These are phyloP conservation scores for Macrosoma leucophasiata DNA, from an alignment of 2,888 invertebrate species.

Conservation along the genomic window DNA sequence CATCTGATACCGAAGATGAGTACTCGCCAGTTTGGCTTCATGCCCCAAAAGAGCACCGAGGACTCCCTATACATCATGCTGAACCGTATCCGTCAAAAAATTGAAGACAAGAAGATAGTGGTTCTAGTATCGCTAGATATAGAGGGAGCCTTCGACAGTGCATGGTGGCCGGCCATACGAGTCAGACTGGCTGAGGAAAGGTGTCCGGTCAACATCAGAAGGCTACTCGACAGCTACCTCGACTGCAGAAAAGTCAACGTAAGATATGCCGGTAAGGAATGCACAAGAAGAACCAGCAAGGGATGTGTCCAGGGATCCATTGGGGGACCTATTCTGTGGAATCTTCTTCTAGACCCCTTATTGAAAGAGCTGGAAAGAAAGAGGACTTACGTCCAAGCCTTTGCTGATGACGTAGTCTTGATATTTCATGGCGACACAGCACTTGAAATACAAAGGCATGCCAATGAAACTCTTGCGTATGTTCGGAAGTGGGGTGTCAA, in stretches of 20 bases:
- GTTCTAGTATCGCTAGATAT: conserved; percentile 5
- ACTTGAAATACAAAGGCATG: conserved; percentile 6
- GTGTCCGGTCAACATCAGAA: conserved; percentile 11
- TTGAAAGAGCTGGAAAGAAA: no score
- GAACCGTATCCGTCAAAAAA: no score
- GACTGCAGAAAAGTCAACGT: conserved; percentile 7
- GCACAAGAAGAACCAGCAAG: conserved; percentile 7
- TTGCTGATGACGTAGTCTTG: no score
- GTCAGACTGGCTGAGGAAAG: conserved; percentile 2
- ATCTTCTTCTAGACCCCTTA: no score
- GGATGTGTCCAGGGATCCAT: conserved; percentile 19
- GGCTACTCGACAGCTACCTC: conserved; percentile 11
- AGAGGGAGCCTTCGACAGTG: conserved; percentile 10
- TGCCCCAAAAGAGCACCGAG: conserved; percentile 6
- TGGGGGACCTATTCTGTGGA: conserved; percentile 16
- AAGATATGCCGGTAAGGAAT: conserved; percentile 4
- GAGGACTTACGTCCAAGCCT: no score
- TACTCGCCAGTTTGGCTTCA: conserved; percentile 16
- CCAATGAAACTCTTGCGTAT: conserved; percentile 18
- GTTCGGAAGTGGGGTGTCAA: conserved; percentile 13
- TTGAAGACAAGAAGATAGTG: no score
- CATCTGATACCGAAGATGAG: conserved; percentile 12
- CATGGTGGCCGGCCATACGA: conserved; percentile 11
- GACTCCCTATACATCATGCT: conserved; percentile 9
- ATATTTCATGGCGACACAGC: no score